Evolutionary conservation across 2,888 invertebrate species (phyloP), one percentile per base, ranked within the genome.

Genomic region (Dione juno): DNA sequence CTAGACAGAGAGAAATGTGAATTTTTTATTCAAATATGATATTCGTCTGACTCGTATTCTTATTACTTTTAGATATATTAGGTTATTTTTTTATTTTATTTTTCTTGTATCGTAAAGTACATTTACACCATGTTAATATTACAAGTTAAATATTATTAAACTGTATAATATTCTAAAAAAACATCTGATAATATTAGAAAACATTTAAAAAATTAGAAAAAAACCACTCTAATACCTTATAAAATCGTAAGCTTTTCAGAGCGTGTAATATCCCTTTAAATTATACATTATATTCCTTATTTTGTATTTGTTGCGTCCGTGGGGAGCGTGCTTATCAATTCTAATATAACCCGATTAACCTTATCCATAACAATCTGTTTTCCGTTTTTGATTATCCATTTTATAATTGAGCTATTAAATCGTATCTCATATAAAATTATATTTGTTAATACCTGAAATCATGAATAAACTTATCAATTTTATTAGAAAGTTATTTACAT

Each of bases 371-470:
- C 19, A 64, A 50, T 50, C 37, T 40, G 14, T 50, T 50, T 64
- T 40, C 48, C 37, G 19, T 64, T 64, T 64, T 50, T 50, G 19
- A 52, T 64, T 50, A 40, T 21, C 64, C 48, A 19, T 50, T 37
- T 64, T 64, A 10, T 35, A 48, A 16, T 19, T 16, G 3, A 52
- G 9, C 37, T 64, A 37, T 52, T 64, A 40, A 40, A 50, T 16
- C 19, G 16, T 50, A 52, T 45, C 45, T 61, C 45, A 35, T 28
- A 43, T 21, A 11, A n/a, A 28, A 35, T 45, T 28, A 57, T 40
- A n/a, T 19, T 59, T 37, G n/a, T 59, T 21, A 43, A 43, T 41
- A 59, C 3, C 13, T 10, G 37, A 16, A 13, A n/a, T 35, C 54
- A n/a, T 57, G 11, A 21, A 21, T 48, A 11, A 13, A 43, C n/a